Evolutionary conservation across 2,113 vertebrate genomes (phyloP), one percentile per base, ranked within the genome.

Genomic region (Stegostoma tigrinum): DNA sequence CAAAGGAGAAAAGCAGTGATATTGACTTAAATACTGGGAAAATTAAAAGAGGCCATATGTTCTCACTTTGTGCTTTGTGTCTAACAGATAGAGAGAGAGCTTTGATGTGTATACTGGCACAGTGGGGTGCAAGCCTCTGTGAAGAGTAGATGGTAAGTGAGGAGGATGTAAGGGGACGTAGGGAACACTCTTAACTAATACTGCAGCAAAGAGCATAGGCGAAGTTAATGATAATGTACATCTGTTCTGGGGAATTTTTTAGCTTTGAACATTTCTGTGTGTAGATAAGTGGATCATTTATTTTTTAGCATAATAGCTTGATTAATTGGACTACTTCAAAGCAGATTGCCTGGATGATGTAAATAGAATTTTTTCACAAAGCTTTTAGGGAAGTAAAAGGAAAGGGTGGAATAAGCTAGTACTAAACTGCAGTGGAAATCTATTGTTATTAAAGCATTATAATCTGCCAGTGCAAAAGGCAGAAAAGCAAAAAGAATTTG

Each of bases 191-290:
- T 98, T 98, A 98, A 98, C 98, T 95, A 98, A 98, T 98, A 98
- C 98, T 98, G 98, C 97, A 98, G 98, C 97, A 98, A 97, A 98
- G 97, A 97, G 97, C 97, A 98, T 97, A 98, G 97, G 98, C 98
- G 98, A 98, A 99, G 98, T 98, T 98, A 98, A 98, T 98, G 98
- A 99, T 99, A 99, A 99, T 99, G 98, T 99, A 99, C 98, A 99
- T 99, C 98, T 99, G 98, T 99, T 99, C 98, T 98, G 98, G 98
- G 98, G 98, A 98, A 98, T 99, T 99, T 99, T 99, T 98, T 98
- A 98, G 98, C 98, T 99, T 99, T 99, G 98, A 99, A 99, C 97
- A 98, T 98, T 98, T 99, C 98, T 99, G 98, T 98, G 98, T 98
- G 98, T 98, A 98, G 98, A 98, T 99, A 99, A 99, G 98, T 98